Base-by-base conservation (phyloP, 2,888 invertebrate species). In the Vandiemenella viatica region DNA sequence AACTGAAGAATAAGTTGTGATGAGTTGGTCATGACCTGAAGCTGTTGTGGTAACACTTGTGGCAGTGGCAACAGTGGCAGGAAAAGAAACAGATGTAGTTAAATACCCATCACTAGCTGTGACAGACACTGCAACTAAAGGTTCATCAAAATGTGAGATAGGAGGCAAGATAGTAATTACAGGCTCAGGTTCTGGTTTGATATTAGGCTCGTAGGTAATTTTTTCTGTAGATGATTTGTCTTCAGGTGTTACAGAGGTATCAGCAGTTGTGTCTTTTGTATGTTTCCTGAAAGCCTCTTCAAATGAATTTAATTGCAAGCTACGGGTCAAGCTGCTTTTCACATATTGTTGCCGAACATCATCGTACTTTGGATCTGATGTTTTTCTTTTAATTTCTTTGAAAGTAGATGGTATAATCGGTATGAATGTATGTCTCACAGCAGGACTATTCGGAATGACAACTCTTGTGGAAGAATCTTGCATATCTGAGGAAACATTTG, bases 381-480 rank as follows among this genome's bases (percentile, higher is more conserved):
- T 3, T 32, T 32, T 32, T 32, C 32, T 32, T n/a, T 32, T 32
- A n/a, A 4, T 2, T 32, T 32, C 32, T n/a, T n/a, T n/a, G n/a
- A n/a, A 32, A 13, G 32, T 32, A 32, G 10, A 13, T 32, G 32
- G 32, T n/a, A 32, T 32, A 32, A 10, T 32, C n/a, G 32, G 32
- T 2, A n/a, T 10, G 18, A 50, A 50, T 16, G 38, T 46, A 37
- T 50, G 50, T 8, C 32, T 37, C n/a, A 50, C 43, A 5, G 50
- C 46, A 8, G 46, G 46, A 15, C 50, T 47, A 23, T 37, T 46
- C 20, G 50, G 46, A 26, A 46, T 22, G 13, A 50, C 40, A n/a
- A 50, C 32, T n/a, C 46, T 43, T 5, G 42, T 48, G 8, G 32
- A 13, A n/a, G 32, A 32, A 32, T n/a, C n/a, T 10, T 10, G n/a